These are phyloP conservation scores for Psittacula cyanocephala DNA, from an alignment of 2,113 vertebrate species.

Conservation along the genomic window DNA sequence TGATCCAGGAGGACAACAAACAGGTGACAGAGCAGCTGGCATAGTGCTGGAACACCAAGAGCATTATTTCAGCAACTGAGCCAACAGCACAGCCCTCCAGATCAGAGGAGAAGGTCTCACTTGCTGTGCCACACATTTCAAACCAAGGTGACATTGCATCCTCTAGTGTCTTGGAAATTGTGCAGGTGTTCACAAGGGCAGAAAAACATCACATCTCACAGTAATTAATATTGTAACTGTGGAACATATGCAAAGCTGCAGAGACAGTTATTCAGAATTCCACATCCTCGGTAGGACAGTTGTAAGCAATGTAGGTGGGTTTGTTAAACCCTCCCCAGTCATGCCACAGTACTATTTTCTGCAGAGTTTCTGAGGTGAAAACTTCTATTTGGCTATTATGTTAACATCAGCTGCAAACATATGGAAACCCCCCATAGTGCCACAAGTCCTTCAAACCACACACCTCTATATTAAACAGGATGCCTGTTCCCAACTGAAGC, in stretches of 20 bases:
- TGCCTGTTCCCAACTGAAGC: neutral
- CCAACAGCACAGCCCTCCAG: neutral
- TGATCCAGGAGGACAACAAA: accelerated
- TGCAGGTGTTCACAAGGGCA: neutral
- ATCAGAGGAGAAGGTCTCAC: neutral
- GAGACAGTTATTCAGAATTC: neutral
- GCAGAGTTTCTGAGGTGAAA: neutral
- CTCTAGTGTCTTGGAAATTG: neutral
- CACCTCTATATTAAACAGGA: neutral
- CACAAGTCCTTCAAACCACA: neutral
- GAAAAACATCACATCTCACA: neutral
- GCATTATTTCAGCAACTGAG: neutral
- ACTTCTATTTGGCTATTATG: accelerated
- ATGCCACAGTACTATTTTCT: neutral
- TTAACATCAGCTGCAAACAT: neutral
- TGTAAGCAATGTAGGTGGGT: neutral
- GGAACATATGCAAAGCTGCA: neutral
- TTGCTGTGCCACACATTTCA: neutral
- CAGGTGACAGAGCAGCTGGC: neutral
- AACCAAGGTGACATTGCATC: neutral
- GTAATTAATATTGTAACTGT: neutral
- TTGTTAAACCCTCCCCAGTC: neutral
- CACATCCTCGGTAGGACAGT: neutral
- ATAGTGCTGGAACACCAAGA: neutral
- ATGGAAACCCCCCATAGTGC: neutral